Evolutionary conservation across 2,888 invertebrate species (phyloP).

Genomic region (Charanyca ferruginea): DNA sequence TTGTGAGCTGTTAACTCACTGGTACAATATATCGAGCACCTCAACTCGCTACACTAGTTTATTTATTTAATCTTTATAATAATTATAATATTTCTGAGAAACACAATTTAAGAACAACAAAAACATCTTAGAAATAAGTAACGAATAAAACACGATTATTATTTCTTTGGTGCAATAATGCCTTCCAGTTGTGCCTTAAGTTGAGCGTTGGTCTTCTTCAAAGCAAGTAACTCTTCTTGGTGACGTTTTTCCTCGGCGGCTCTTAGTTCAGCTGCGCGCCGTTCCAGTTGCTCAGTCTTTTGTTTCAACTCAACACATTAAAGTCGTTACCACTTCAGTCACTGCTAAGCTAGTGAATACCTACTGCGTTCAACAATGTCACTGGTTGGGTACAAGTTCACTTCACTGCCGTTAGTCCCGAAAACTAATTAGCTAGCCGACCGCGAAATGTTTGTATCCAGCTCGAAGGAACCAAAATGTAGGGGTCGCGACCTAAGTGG

Average conservation of each 20-base stretch:
- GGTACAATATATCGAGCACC: too few relatives aligned
- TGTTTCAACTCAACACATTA: conserved; percentile 90
- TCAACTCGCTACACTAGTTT: too few relatives aligned
- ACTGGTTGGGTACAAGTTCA: too few relatives aligned
- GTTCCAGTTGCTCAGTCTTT: conserved; percentile 95
- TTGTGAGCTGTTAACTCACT: too few relatives aligned
- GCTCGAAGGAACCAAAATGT: too few relatives aligned
- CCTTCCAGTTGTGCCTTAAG: conserved; percentile 98
- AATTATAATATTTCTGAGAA: conserved; percentile 60
- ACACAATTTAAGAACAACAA: conserved; percentile 61
- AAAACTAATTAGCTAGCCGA: too few relatives aligned
- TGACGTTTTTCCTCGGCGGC: conserved; percentile 98
- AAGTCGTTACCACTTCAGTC: too few relatives aligned
- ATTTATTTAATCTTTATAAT: conserved; percentile 30
- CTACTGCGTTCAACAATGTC: too few relatives aligned
- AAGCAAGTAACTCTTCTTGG: conserved; percentile 97
- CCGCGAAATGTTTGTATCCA: too few relatives aligned
- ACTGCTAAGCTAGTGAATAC: too few relatives aligned
- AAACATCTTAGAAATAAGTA: conserved; percentile 65
- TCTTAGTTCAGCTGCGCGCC: conserved; percentile 95
- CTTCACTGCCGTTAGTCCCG: too few relatives aligned
- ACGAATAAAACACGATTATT: conserved; percentile 70
- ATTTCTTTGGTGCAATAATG: conserved; percentile 98
- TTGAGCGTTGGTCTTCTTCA: conserved; percentile 98
- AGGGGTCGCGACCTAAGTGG: too few relatives aligned